Evolutionary conservation across 2,888 invertebrate species (phyloP).

Genomic region (Aphodius sticticus): DNA sequence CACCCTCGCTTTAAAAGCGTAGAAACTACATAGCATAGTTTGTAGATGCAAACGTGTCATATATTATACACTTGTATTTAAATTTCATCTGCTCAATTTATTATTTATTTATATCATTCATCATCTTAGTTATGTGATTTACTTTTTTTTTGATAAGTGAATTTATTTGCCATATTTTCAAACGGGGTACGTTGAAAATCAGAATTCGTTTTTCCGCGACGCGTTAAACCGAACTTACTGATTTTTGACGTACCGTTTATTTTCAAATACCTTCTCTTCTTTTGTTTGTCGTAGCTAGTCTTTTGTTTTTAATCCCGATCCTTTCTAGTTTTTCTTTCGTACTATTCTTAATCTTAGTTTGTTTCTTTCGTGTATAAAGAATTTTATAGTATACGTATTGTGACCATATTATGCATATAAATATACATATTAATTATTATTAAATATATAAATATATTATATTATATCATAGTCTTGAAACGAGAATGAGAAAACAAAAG

Average conservation of each 20-base stretch:
- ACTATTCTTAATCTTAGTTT: conserved; percentile 27
- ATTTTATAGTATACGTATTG: conserved; percentile 43
- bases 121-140: conserved; percentile 45
- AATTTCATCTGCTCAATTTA: conserved; percentile 38
- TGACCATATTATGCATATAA: conserved; percentile 28
- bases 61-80: conserved; percentile 20
- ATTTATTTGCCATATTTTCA: conserved; percentile 54
- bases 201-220: conserved; percentile 17
- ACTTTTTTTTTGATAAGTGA: conserved; percentile 49
- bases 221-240: neutral
- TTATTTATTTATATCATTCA: conserved; percentile 42
- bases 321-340: conserved; percentile 36
- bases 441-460: conserved; percentile 30
- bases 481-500: neutral
- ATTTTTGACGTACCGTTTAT: conserved; percentile 40
- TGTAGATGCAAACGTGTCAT: conserved; percentile 29
- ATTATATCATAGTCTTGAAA: neutral
- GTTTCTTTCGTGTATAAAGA: conserved; percentile 24
- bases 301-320: conserved; percentile 39
- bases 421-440: conserved; percentile 25
- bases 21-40: neutral
- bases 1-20: neutral
- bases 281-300: conserved; percentile 53
- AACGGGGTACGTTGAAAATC: conserved; percentile 18
- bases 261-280: conserved; percentile 41